Conservation (phyloP, 2,888 invertebrate species). For the Temnothorax unifasciatus region DNA sequence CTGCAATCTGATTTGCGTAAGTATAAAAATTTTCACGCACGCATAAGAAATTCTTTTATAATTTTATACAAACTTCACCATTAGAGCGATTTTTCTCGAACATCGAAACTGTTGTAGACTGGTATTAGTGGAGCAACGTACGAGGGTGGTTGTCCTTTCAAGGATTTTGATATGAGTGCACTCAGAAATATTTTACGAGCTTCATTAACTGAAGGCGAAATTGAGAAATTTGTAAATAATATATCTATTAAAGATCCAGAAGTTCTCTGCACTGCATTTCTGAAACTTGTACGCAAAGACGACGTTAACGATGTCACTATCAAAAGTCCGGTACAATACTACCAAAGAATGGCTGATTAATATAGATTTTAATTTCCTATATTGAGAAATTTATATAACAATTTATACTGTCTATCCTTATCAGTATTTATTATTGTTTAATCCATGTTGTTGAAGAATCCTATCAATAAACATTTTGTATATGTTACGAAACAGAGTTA, state of each 20-base stretch:
- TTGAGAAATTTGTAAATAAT: slow-evolving; percentile 71
- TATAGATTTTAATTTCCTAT: slow-evolving; percentile 78
- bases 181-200: slow-evolving; percentile 84
- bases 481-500: background rate
- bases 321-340: slow-evolving; percentile 82
- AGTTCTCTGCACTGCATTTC: slow-evolving; percentile 77
- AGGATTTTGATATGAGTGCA: slow-evolving; percentile 87
- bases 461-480: background rate
- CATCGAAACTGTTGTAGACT: slow-evolving; percentile 74
- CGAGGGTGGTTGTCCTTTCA: slow-evolving; percentile 90
- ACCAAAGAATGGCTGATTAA: slow-evolving; percentile 69
- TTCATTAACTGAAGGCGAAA: slow-evolving; percentile 71
- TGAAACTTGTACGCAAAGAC: slow-evolving; percentile 73
- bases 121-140: slow-evolving; percentile 84
- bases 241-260: slow-evolving; percentile 73
- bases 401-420: background rate
- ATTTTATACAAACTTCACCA: slow-evolving; percentile 1
- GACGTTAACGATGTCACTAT: slow-evolving; percentile 70
- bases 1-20: slow-evolving; percentile 89
- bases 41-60: background rate
- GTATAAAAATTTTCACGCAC: slow-evolving; percentile 61
- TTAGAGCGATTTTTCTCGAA: background rate
- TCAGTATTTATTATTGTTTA: slow-evolving; percentile 44
- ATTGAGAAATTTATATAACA: slow-evolving; percentile 33
- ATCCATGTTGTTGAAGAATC: slow-evolving; percentile 85